Evolutionary conservation across 2,888 invertebrate species (phyloP), one percentile per base, ranked within the genome.

Genomic region (Rhabditophanes sp.): DNA sequence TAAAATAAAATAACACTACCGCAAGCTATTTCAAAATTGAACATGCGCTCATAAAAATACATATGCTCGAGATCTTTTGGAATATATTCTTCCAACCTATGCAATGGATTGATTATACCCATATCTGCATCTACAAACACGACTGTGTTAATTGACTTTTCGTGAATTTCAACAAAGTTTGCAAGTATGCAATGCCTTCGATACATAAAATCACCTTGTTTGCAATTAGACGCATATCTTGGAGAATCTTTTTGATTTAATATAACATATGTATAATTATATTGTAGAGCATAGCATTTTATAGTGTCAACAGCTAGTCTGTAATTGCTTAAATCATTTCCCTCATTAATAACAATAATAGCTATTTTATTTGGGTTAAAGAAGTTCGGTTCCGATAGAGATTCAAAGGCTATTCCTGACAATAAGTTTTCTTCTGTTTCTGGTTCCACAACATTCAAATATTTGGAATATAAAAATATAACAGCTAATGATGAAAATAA

Each of bases 161-260:
- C 24, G 6, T 44, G 27, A n/a, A 33, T 17, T 4, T 42, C 29
- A 26, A 31, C 20, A 16, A 49, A 16, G 9, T 39, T 21, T 8
- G 46, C 36, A 3, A 48, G 36, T 5, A 50, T 44, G 30, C 57
- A 57, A 29, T 57, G 57, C 6, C 59, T 44, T n/a, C 47, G 52
- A 35, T 54, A 59, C 50, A 54, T 50, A 32, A 54, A 50, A 57
- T 57, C n/a, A n/a, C n/a, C n/a, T n/a, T n/a, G n/a, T n/a, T n/a
- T n/a, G n/a, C n/a, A n/a, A n/a, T n/a, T n/a, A n/a, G n/a, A n/a
- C n/a, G n/a, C n/a, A n/a, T n/a, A n/a, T n/a, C n/a, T n/a, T n/a
- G n/a, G n/a, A n/a, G n/a, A n/a, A n/a, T n/a, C n/a, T n/a, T n/a
- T n/a, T n/a, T n/a, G n/a, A n/a, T n/a, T n/a, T n/a, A n/a, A n/a